Evolutionary conservation across 64 coral and sea anemone species (phyloP).

Genomic region (Pocillopora damicornis): DNA sequence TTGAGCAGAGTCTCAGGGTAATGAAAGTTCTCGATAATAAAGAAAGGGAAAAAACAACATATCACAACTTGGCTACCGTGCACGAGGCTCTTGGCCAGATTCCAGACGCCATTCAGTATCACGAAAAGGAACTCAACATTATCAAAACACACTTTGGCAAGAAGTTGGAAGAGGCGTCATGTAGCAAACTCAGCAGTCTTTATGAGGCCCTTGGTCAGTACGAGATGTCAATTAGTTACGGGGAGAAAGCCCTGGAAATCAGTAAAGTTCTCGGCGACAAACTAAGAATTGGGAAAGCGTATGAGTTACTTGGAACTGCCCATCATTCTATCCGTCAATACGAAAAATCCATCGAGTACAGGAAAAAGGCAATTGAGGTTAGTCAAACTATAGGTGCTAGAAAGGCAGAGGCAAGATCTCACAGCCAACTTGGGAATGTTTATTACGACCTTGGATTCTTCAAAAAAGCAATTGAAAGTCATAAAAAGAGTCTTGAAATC

Average conservation of each 20-base stretch:
- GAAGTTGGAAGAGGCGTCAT: constrained; percentile 15
- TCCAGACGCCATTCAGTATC: constrained; percentile 1
- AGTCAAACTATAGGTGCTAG: neutral
- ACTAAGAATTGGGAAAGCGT: neutral
- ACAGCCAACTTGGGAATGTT: neutral
- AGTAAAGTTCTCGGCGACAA: constrained; percentile 3
- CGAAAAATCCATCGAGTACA: neutral
- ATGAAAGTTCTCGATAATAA: neutral
- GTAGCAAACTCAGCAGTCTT: constrained; percentile 7
- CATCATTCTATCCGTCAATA: neutral
- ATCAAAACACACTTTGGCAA: neutral
- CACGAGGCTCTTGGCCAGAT: constrained; percentile 11
- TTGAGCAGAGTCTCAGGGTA: constrained; percentile 11
- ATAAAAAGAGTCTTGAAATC: constrained; percentile 11
- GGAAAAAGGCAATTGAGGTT: neutral
- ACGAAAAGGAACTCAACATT: constrained; percentile 16
- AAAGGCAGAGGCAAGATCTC: neutral
- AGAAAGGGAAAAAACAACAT: neutral
- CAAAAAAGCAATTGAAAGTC: neutral
- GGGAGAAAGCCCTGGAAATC: constrained; percentile 23
- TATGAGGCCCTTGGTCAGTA: neutral
- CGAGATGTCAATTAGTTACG: constrained; percentile 6
- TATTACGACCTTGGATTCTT: neutral
- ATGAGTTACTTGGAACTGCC: neutral
- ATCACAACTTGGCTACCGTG: neutral